Conservation (phyloP, 1,140 invertebrate species). For the Probaryconus sp. region DNA sequence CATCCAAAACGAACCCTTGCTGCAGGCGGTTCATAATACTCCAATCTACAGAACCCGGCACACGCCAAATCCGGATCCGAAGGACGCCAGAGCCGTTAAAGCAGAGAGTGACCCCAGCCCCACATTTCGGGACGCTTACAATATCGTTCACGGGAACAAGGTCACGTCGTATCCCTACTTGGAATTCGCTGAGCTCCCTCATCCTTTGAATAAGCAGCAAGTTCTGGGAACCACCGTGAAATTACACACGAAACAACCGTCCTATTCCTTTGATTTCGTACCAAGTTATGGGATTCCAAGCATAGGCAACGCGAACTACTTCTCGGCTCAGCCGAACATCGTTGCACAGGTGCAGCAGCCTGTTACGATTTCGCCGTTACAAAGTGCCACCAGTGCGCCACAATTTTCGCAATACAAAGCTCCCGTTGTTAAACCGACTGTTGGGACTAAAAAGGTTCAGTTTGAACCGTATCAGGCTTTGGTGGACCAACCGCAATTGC, state of each 20-base stretch:
- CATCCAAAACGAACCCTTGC: conserved; percentile 6
- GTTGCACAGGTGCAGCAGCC: conserved; percentile 57
- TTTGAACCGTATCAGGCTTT: conserved; percentile 64
- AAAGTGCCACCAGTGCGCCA: conserved; percentile 44
- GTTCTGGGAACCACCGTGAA: conserved; percentile 50
- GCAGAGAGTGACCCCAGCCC: background rate
- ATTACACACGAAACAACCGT: conserved; percentile 53
- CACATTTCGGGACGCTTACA: background rate
- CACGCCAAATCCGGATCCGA: conserved; percentile 17
- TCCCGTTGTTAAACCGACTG: conserved; percentile 28
- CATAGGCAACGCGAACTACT: conserved; percentile 24
- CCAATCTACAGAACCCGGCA: conserved; percentile 31
- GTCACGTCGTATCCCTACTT: conserved; percentile 38
- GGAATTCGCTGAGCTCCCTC: conserved; percentile 50
- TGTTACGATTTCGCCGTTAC: conserved; percentile 57
- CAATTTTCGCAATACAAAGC: conserved; percentile 66
- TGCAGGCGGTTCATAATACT: conserved; percentile 19
- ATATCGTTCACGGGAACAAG: conserved; percentile 1
- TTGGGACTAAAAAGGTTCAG: conserved; percentile 12
- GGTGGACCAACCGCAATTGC: conserved; percentile 69
- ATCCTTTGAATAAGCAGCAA: conserved; percentile 54
- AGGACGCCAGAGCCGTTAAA: background rate
- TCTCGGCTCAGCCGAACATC: conserved; percentile 2
- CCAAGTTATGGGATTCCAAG: conserved; percentile 30
- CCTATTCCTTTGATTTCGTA: conserved; percentile 47